Base-by-base conservation (phyloP, 2,888 invertebrate species). In the Thyatira batis region DNA sequence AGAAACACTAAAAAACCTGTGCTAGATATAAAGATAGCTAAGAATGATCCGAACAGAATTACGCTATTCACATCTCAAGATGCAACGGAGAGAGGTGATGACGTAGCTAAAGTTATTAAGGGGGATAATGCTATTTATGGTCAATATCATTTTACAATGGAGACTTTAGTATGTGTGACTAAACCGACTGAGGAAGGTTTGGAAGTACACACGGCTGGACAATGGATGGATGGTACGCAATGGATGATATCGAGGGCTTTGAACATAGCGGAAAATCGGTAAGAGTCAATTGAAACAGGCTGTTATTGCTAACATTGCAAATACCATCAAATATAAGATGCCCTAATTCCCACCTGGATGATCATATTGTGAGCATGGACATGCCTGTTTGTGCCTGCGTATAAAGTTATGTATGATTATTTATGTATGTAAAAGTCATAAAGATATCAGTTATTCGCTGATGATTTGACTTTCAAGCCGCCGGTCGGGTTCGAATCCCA, bases 101-200 rank as follows among this genome's bases (percentile, higher is more conserved):
- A 92, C 54, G 65, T 87, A 2, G 80, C 76, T 20, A 85, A 92
- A 51, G 57, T 73, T 9, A 85, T 90, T 13, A 76, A 65, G 28
- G 95, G 95, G 0, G 85, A 76, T 4, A 89, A 91, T 43, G 78
- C 89, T 28, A 76, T 92, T 49, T 93, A 92, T 10, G 76, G 89
- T 13, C 96, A 96, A 71, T 95, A 95, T 73, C 96, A 96, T 76
- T 95, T 93, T 64, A 92, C 93, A 11, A 95, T 96, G 95, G 96
- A 96, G 76, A 93, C 94, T 0, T 93, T 95, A 51, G 88, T 89
- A 0, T 93, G 94, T 69, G 89, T 94, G 3, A 93, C 93, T 27
- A 76, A 93, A 44, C 96, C 96, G 0, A 87, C 85, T 1, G 96
- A 96, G 74, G 95, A 95, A 75, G 94, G 94, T 0, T 76, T 95